Percentiles rank a stretch among this genome's conserved stretches.
These are phyloP conservation scores for Tipula vernalis DNA, from an alignment of 2,888 invertebrate genomes.

Conservation along the genomic window DNA sequence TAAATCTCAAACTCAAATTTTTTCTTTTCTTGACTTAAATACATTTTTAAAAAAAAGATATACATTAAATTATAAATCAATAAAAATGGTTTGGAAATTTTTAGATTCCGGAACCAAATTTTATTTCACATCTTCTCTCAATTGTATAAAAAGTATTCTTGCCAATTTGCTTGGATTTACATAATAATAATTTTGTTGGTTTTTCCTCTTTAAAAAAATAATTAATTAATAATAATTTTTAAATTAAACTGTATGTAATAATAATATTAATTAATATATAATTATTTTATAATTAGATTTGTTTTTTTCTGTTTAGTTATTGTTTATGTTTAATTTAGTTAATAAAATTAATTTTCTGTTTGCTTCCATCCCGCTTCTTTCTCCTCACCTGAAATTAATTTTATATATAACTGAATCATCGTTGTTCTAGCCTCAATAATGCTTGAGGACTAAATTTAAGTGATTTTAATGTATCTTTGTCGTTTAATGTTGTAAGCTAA, in stretches of 20 bases:
- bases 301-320: background rate
- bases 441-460: slow-evolving; percentile 87
- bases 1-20: background rate
- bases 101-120: background rate
- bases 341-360: background rate
- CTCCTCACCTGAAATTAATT: background rate
- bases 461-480: slow-evolving; percentile 60
- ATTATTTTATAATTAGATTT: background rate
- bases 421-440: slow-evolving; percentile 87
- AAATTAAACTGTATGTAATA: background rate
- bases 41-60: background rate
- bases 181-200: background rate
- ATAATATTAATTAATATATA: background rate
- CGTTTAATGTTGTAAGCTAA: slow-evolving; percentile 69
- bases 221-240: background rate
- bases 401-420: slow-evolving; percentile 43
- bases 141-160: background rate
- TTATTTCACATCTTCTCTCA: background rate
- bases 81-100: background rate
- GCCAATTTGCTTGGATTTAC: background rate
- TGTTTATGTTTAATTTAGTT: background rate
- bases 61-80: background rate
- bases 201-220: background rate
- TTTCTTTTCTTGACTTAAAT: background rate
- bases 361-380: background rate